phyloP scores from a whole-genome alignment of 2,113 vertebrate species.

The Phoenicopterus ruber region DNA sequence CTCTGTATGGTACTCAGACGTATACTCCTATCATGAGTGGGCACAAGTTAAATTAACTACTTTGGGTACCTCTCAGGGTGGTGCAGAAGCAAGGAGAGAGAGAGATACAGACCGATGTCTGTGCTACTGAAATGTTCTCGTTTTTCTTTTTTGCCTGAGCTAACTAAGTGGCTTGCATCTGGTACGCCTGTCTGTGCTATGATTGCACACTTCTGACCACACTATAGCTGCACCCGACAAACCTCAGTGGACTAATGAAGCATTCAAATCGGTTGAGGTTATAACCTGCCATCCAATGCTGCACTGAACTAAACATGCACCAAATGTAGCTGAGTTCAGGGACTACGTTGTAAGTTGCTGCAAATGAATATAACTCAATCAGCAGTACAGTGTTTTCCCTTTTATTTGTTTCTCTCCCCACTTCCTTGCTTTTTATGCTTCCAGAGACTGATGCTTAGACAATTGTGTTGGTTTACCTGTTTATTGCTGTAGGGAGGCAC shows the following conservation, averaged over 20 bases:
- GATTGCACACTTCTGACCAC: neutral
- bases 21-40: neutral
- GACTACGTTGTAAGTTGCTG: rapidly evolving
- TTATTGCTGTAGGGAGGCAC: neutral
- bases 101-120: neutral
- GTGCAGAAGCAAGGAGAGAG: neutral
- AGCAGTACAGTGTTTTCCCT: neutral
- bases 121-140: neutral
- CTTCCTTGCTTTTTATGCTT: neutral
- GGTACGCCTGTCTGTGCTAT: neutral
- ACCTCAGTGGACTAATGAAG: neutral
- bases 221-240: neutral
- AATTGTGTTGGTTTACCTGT: neutral
- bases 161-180: neutral
- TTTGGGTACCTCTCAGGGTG: neutral
- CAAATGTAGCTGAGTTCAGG: neutral
- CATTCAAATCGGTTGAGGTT: neutral
- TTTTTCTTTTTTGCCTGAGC: neutral
- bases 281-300: neutral
- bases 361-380: neutral
- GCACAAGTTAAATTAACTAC: neutral
- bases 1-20: neutral
- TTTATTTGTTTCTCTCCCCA: neutral
- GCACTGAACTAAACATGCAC: neutral
- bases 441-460: neutral